phyloP scores from a whole-genome alignment of 2,888 invertebrate species.

The Lycaena phlaeas region DNA sequence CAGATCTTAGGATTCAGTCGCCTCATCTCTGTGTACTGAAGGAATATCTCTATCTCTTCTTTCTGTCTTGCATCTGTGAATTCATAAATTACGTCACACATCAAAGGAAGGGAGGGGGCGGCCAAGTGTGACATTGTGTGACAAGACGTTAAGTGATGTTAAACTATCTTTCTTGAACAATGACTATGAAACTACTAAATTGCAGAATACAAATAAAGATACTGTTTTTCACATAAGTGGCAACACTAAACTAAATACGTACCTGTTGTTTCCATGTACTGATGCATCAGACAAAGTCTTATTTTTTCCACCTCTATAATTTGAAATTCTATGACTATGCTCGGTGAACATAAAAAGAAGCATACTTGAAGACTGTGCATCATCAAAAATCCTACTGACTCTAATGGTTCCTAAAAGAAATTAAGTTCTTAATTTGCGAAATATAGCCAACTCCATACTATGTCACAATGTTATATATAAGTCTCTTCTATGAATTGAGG shows the following conservation, averaged over 20 bases:
- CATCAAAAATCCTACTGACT: constrained; percentile 32
- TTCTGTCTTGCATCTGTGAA: constrained; percentile 35
- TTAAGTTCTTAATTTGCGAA: too few relatives aligned
- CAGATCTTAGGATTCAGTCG: constrained; percentile 44
- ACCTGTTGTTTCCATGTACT: constrained; percentile 42
- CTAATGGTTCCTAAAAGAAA: constrained; percentile 34
- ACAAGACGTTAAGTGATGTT: too few relatives aligned
- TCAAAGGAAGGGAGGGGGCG: too few relatives aligned
- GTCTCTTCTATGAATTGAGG: too few relatives aligned
- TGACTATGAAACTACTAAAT: too few relatives aligned
- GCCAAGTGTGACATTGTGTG: too few relatives aligned
- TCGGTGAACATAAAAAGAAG: constrained; percentile 46
- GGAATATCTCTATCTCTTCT: constrained; percentile 39
- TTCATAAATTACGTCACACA: too few relatives aligned
- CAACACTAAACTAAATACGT: too few relatives aligned
- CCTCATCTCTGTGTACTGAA: constrained; percentile 41
- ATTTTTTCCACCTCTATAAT: constrained; percentile 48
- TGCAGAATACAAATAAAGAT: too few relatives aligned
- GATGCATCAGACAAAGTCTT: constrained; percentile 35
- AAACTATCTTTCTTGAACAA: neutral
- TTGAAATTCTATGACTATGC: constrained; percentile 42
- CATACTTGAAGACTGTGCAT: constrained; percentile 43
- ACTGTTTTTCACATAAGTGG: neutral
- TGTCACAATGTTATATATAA: too few relatives aligned
- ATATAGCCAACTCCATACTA: too few relatives aligned